These are phyloP conservation scores for Enteromius trimaculatus DNA, from an alignment of 2,797 vertebrate genomes.

Conservation along the genomic window DNA sequence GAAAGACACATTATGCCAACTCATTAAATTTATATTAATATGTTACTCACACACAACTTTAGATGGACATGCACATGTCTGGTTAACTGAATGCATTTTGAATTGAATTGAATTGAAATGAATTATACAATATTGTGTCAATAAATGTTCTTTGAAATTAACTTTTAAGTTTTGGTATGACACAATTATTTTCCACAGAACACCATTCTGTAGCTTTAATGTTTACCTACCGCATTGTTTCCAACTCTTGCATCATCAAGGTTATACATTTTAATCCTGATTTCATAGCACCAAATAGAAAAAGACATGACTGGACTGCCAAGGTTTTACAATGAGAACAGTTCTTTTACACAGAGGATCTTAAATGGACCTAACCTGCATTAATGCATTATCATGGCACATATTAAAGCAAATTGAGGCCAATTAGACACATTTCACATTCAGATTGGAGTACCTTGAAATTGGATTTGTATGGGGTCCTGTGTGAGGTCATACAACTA, in stretches of 20 bases:
- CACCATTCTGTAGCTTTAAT: not conserved
- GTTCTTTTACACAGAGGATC: not conserved
- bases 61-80: not conserved
- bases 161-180: not conserved
- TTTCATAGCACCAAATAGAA: conserved; percentile 1
- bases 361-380: not conserved
- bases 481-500: conserved; percentile 1
- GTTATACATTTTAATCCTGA: not conserved
- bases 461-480: not conserved
- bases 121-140: not conserved
- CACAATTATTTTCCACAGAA: not conserved
- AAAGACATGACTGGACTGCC: not conserved
- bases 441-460: not conserved
- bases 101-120: not conserved
- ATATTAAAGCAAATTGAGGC: not conserved
- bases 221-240: not conserved
- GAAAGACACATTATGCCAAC: not conserved
- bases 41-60: not conserved
- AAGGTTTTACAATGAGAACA: not conserved
- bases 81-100: not conserved
- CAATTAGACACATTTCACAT: conserved; percentile 15
- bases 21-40: not conserved
- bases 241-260: conserved; percentile 18
- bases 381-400: not conserved
- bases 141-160: not conserved